These are phyloP conservation scores for Enteromius unitaeniatus DNA, from an alignment of 2,797 vertebrate genomes.

Conservation along the genomic window DNA sequence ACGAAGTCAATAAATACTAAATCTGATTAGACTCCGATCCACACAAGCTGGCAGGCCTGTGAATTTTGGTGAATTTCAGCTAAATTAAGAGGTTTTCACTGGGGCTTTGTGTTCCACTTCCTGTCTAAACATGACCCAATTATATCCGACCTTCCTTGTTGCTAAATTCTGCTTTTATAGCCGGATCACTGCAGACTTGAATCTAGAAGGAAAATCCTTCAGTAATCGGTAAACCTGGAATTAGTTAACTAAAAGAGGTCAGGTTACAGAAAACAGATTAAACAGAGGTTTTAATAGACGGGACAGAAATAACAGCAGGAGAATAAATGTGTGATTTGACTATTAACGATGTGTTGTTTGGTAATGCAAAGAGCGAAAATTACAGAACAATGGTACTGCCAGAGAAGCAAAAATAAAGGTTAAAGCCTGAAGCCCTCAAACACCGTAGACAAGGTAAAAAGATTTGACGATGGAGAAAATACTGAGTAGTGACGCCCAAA, in stretches of 20 bases:
- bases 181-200: background rate
- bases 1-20: conserved; percentile 34
- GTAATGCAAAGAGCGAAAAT: background rate
- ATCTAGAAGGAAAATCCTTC: background rate
- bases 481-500: background rate
- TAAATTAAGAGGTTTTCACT: conserved; percentile 31
- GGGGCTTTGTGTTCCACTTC: conserved; percentile 14
- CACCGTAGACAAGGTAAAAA: background rate
- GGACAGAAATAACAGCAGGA: background rate
- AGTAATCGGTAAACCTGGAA: background rate
- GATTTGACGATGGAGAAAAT: background rate
- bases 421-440: background rate
- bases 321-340: background rate
- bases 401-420: background rate
- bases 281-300: background rate
- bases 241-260: conserved; percentile 13
- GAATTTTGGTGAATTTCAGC: conserved; percentile 5
- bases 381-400: background rate
- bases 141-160: conserved; percentile 8
- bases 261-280: background rate
- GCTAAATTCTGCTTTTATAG: conserved; percentile 18
- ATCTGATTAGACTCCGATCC: conserved; percentile 9
- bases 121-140: conserved; percentile 47
- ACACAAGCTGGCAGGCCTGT: conserved; percentile 12
- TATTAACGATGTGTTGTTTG: background rate